These are phyloP conservation scores for Corapipo altera DNA, from an alignment of 2,113 vertebrate genomes.

Conservation along the genomic window DNA sequence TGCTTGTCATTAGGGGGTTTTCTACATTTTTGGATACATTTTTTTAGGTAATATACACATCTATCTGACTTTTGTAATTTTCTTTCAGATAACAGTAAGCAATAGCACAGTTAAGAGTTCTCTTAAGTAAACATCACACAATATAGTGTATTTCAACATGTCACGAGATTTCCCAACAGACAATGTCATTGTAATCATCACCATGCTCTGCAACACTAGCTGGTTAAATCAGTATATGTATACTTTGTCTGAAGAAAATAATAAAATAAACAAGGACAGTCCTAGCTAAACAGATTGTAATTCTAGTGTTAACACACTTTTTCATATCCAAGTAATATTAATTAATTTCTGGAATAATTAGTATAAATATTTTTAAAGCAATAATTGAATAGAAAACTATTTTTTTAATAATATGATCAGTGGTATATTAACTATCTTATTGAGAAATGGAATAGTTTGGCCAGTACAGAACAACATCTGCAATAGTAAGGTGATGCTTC, in stretches of 20 bases:
- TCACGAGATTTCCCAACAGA: neutral
- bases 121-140: neutral
- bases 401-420: neutral
- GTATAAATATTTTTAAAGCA: neutral
- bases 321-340: neutral
- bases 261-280: neutral
- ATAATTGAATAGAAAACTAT: neutral
- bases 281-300: neutral
- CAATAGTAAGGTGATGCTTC: neutral
- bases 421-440: neutral
- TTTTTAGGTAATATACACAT: neutral
- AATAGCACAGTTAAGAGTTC: neutral
- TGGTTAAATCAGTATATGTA: neutral
- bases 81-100: neutral
- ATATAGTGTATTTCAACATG: neutral
- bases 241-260: neutral
- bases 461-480: neutral
- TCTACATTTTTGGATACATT: neutral
- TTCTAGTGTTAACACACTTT: neutral
- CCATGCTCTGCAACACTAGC: neutral
- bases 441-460: neutral
- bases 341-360: neutral
- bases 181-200: neutral
- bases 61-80: neutral
- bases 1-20: neutral